Conservation (phyloP, 2,797 vertebrate genomes). For the Mus minutoides region DNA sequence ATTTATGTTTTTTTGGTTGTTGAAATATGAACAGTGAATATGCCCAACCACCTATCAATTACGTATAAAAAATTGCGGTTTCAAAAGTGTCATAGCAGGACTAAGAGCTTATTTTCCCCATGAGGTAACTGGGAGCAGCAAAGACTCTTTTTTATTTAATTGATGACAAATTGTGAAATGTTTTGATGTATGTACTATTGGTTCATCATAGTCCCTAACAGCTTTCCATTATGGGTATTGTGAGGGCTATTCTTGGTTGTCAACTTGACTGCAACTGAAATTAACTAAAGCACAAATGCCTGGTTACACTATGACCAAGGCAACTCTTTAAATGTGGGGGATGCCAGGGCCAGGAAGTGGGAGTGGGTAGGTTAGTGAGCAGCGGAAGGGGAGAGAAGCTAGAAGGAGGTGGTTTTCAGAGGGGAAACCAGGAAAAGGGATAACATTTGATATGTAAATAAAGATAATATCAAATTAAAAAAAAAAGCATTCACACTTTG, state of each 20-base stretch:
- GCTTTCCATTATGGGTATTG: background rate
- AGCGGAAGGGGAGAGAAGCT: no score
- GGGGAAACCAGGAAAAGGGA: no score
- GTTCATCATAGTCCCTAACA: background rate
- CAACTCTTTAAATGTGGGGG: background rate
- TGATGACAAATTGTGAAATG: background rate
- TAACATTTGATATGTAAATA: no score
- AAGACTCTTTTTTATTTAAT: background rate
- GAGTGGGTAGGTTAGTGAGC: no score
- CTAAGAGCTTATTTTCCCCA: background rate
- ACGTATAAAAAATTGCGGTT: background rate
- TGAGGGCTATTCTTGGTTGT: background rate
- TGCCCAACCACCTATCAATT: background rate
- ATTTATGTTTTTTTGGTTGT: background rate
- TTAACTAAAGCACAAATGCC: background rate
- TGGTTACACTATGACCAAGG: background rate
- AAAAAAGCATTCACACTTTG: background rate
- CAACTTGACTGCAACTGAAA: background rate
- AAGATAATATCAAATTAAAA: no score
- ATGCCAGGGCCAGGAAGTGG: no score
- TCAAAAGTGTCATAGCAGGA: background rate
- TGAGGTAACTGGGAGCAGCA: background rate
- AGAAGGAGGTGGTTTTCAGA: no score
- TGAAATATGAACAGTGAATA: background rate
- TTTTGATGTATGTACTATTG: background rate